Evolutionary conservation across 2,113 vertebrate species (phyloP).

Genomic region (Varanus komodoensis): DNA sequence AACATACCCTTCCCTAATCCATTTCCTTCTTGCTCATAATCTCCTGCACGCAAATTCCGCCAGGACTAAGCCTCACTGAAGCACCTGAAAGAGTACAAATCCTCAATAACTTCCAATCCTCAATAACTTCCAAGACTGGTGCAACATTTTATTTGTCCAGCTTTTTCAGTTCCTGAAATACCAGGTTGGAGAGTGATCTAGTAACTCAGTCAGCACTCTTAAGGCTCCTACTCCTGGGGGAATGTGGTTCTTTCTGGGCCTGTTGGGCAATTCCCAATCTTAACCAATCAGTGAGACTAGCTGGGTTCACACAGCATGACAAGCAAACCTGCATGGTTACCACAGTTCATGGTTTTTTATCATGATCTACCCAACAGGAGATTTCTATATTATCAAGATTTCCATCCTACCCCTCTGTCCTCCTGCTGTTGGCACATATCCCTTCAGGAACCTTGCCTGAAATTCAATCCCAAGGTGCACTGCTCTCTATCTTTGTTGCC

Average conservation of each 20-base stretch:
- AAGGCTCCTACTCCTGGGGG: not conserved
- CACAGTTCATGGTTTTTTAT: too few relatives aligned
- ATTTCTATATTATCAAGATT: too few relatives aligned
- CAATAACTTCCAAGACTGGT: too few relatives aligned
- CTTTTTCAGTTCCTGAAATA: not conserved
- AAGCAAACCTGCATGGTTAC: too few relatives aligned
- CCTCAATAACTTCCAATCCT: too few relatives aligned
- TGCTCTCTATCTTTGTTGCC: too few relatives aligned
- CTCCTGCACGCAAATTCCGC: not conserved
- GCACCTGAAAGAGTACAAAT: not conserved
- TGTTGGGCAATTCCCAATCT: slow-evolving; percentile 4
- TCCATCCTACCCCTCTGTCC: too few relatives aligned
- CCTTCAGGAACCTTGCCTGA: too few relatives aligned
- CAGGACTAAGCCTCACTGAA: not conserved
- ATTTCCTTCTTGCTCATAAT: not conserved
- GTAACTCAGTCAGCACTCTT: not conserved
- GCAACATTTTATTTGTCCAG: not conserved
- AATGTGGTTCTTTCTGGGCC: not conserved
- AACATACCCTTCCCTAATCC: not conserved
- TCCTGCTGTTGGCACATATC: too few relatives aligned
- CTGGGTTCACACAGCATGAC: too few relatives aligned
- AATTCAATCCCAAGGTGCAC: too few relatives aligned
- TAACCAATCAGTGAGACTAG: not conserved
- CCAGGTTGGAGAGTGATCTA: not conserved
- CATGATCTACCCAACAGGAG: too few relatives aligned